These are phyloP conservation scores for Haemorhous mexicanus DNA, from an alignment of 2,113 vertebrate species.

Conservation along the genomic window DNA sequence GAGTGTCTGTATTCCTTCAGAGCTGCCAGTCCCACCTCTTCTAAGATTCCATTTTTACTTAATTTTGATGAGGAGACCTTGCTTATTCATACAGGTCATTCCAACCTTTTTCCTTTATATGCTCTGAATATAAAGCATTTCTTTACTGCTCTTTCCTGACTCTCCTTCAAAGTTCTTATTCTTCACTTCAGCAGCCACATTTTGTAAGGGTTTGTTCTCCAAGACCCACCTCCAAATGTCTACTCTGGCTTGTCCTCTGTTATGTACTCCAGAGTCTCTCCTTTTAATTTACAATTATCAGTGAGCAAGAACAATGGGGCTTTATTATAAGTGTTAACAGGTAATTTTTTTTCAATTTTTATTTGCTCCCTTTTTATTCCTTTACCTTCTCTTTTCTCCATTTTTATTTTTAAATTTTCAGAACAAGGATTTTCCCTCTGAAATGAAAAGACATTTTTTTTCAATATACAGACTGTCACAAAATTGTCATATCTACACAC, in stretches of 20 bases:
- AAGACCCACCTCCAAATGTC: not conserved
- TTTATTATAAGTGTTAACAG: not conserved
- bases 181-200: not conserved
- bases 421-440: not conserved
- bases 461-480: not conserved
- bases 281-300: not conserved
- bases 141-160: not conserved
- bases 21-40: not conserved
- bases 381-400: not conserved
- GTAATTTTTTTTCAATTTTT: not conserved
- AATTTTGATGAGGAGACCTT: not conserved
- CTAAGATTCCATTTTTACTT: not conserved
- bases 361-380: not conserved
- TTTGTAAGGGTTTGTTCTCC: not conserved
- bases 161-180: not conserved
- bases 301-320: not conserved
- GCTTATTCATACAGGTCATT: not conserved
- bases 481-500: not conserved
- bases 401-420: not conserved
- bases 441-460: not conserved
- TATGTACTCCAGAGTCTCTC: not conserved
- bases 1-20: not conserved
- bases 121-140: not conserved
- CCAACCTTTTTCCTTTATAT: not conserved
- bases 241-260: not conserved